Evolutionary conservation across 2,888 invertebrate species (phyloP), one percentile per base, ranked within the genome.

Genomic region (Drosophila vallismaia): DNA sequence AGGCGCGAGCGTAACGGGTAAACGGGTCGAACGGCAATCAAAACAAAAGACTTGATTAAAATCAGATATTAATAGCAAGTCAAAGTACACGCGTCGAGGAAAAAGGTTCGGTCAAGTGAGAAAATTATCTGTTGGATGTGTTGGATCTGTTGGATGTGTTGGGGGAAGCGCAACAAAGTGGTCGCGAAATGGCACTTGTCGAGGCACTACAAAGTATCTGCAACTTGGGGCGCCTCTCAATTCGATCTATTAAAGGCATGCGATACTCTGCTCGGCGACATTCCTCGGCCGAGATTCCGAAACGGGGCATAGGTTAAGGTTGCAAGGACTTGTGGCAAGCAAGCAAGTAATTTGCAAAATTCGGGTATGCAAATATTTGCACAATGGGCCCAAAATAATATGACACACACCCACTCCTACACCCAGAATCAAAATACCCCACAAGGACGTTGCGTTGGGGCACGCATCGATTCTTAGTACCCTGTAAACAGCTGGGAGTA

Each of bases 321-420:
- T 14, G 10, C 5, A 5, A 12, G 42, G 42, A 38, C 40, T 7
- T 3, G 31, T 19, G 38, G 40, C 42, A 19, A 1, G 19, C 10
- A 10, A n/a, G 12, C 7, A 63, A 83, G 78, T 79, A 84, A 82
- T 88, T 88, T 79, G 74, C 74, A 57, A 77, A 84, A 88, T 88
- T 73, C 68, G 71, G 64, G 76, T 74, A 63, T 71, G 69, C 75
- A 87, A 86, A 79, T 84, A 84, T 84, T 80, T 88, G 71, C 77
- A 79, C 31, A 52, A 31, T 71, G 74, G 74, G 72, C 49, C 74
- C 59, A 72, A 74, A 77, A 83, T 71, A 74, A 67, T 14, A 29
- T 50, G 49, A 19, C 36, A 29, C 44, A 45, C 42, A 14, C 33
- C 4, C 49, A 19, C 49, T 0, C 19, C 14, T 2, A 14, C 24